These are phyloP conservation scores for Mechanitis messenoides DNA, from an alignment of 2,888 invertebrate genomes.

Conservation along the genomic window DNA sequence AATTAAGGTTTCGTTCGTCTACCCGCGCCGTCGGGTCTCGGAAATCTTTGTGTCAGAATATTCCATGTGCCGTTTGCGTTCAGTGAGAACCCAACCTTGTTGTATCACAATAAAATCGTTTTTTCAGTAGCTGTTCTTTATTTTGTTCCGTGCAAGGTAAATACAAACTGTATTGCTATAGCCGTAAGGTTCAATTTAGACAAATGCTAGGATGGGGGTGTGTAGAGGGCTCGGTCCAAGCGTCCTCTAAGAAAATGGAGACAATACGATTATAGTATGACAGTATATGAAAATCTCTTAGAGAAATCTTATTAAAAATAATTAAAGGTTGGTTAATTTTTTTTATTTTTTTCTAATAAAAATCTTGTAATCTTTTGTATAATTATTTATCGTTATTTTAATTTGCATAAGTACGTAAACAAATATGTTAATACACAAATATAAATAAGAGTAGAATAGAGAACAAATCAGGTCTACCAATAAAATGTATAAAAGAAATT, in stretches of 20 bases:
- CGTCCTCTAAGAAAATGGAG: conserved; percentile 71
- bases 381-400: background rate
- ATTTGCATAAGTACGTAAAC: too few species aligned
- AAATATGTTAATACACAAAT: too few species aligned
- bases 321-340: too few species aligned
- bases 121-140: background rate
- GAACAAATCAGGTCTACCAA: too few species aligned
- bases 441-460: too few species aligned
- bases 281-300: conserved; percentile 42
- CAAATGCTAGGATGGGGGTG: conserved; percentile 39
- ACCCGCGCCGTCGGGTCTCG: conserved; percentile 64
- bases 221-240: conserved; percentile 60
- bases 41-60: conserved; percentile 27
- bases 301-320: conserved; percentile 7
- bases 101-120: background rate
- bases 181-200: conserved; percentile 29
- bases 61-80: conserved; percentile 23
- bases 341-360: too few species aligned
- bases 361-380: too few species aligned
- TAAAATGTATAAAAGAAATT: too few species aligned
- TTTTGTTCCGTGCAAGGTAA: background rate
- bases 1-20: conserved; percentile 56
- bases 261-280: conserved; percentile 64
- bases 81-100: background rate
- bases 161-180: conserved; percentile 18